Percentiles rank a stretch among this genome's conserved stretches.
phyloP scores from a whole-genome alignment of 2,797 vertebrate genomes.

The Megaceryle alcyon region DNA sequence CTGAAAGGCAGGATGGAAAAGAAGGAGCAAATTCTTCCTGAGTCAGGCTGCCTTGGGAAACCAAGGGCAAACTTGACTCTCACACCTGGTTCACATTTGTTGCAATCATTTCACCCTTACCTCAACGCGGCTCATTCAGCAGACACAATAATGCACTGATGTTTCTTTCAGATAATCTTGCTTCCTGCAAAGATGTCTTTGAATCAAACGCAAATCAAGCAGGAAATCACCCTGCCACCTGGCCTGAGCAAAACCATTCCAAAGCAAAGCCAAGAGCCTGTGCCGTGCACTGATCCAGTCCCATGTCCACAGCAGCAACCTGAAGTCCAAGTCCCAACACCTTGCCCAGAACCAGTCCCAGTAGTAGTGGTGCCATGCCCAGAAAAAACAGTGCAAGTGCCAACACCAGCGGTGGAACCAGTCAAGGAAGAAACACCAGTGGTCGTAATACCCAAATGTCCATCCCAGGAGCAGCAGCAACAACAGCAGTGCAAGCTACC shows the following conservation, averaged over 20 bases:
- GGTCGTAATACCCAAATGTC: background rate
- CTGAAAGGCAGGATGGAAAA: background rate
- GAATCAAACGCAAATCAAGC: slow-evolving; percentile 55
- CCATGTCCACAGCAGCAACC: background rate
- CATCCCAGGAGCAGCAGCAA: slow-evolving; percentile 3
- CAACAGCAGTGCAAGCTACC: background rate
- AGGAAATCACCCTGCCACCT: slow-evolving; percentile 32
- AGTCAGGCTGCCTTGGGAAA: background rate
- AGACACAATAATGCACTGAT: background rate
- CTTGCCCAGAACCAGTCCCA: background rate
- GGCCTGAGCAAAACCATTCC: background rate
- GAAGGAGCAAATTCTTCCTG: background rate
- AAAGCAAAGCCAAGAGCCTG: background rate
- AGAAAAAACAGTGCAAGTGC: background rate
- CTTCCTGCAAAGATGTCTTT: slow-evolving; percentile 25
- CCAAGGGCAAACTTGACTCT: background rate
- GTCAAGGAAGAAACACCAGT: background rate
- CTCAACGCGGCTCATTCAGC: background rate
- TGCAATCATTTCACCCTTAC: background rate
- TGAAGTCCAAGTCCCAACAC: background rate
- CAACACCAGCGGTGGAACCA: background rate
- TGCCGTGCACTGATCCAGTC: background rate
- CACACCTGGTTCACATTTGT: background rate
- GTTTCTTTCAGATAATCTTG: background rate
- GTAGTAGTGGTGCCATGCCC: background rate